Evolutionary conservation across 2,113 vertebrate genomes (phyloP), one percentile per base, ranked within the genome.

Genomic region (Aspiorhynchus laticeps): DNA sequence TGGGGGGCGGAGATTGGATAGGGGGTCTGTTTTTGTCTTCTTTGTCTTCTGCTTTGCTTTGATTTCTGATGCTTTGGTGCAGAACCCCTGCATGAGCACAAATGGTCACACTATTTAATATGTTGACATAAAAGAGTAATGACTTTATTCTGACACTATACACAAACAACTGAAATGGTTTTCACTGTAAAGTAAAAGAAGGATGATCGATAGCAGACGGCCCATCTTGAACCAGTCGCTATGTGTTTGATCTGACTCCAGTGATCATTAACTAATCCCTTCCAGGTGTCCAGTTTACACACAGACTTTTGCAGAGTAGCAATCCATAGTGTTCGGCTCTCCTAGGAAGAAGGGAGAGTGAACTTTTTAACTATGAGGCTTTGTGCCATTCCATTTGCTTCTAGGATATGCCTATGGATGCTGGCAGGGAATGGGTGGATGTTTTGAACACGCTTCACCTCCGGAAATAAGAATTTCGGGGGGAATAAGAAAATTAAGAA

Each of bases 231-330:
- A 84, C 46, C 41, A 86, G 86, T 88, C 76, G 59, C 84, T 38
- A 3, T 43, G 61, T 77, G 67, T 79, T 75, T 86, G 84, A 86
- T 88, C 83, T 85, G 59, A 79, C 85, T 75, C 79, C 86, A 53
- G 56, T 7, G 81, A 77, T 88, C 76, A 56, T 90, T 84, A 85
- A 67, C 76, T 85, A 88, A 88, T 88, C 59, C 78, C 81, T 81
- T 86, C 67, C 87, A 90, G 85, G 77, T 88, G 89, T 63, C 71
- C 7, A 26, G 71, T 65, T 21, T 69, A 17, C 56, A n/a, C 85
- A 12, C 43, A 67, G 17, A 61, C 59, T 26, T 74, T 71, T 26
- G 11, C 5, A 14, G 69, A 65, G 78, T 79, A 80, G 26, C 69
- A 7, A 71, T 31, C 69, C 41, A 51, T 15, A 12, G 59, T 15